Conservation (phyloP, 2,888 invertebrate genomes). For the Herminia tarsipennalis region DNA sequence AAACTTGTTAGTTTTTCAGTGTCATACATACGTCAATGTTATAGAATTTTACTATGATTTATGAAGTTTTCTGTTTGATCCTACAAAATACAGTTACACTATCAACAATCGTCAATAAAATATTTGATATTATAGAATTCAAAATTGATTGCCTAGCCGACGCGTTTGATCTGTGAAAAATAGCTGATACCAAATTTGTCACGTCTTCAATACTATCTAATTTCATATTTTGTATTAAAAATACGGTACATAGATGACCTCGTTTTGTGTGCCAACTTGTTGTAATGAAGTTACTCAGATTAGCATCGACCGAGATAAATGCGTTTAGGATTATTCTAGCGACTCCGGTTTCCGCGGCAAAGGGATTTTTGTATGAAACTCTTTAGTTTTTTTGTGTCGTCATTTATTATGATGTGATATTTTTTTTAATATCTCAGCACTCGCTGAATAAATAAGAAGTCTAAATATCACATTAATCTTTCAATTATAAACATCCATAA, state of each 20-base stretch:
- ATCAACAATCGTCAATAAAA: constrained; percentile 16
- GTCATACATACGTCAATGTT: constrained; percentile 2
- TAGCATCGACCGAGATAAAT: constrained; percentile 41
- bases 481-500: too few relatives aligned
- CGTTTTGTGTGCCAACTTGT: constrained; percentile 45
- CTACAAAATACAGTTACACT: constrained; percentile 12
- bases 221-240: constrained; percentile 48
- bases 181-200: constrained; percentile 37
- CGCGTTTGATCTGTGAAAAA: constrained; percentile 43
- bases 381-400: constrained; percentile 1
- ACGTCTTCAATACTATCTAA: constrained; percentile 42
- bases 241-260: constrained; percentile 46
- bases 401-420: not conserved
- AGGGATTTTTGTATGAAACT: constrained; percentile 19
- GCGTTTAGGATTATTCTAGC: constrained; percentile 32
- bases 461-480: too few relatives aligned
- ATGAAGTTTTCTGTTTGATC: constrained; percentile 1
- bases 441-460: too few relatives aligned
- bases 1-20: too few relatives aligned
- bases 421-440: not conserved
- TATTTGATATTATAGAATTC: constrained; percentile 7
- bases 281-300: constrained; percentile 43
- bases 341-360: constrained; percentile 22
- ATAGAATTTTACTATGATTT: constrained; percentile 1
- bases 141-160: constrained; percentile 29